Conservation (phyloP, 2,888 invertebrate species). For the Alcis repandata region DNA sequence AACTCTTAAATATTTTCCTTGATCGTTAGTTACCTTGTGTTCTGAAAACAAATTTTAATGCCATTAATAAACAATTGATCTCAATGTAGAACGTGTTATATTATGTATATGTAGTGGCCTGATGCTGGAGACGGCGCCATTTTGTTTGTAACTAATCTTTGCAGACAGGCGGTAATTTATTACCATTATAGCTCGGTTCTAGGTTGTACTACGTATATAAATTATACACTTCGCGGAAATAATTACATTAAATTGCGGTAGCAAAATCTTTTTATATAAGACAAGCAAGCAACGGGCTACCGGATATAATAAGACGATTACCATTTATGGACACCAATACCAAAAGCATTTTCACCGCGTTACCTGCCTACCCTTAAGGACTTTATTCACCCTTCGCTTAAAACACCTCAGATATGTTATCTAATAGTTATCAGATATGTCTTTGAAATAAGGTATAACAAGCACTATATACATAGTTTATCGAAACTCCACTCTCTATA, state of each 20-base stretch:
- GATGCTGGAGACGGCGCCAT: slow-evolving; percentile 39
- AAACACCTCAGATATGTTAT: too few relatives aligned
- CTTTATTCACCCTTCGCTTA: too few relatives aligned
- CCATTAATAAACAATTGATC: slow-evolving; percentile 69
- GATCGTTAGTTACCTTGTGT: slow-evolving; percentile 49
- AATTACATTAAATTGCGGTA: slow-evolving; percentile 11
- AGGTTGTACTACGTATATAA: slow-evolving; percentile 25
- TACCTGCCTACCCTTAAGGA: too few relatives aligned
- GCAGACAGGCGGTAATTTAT: slow-evolving; percentile 18
- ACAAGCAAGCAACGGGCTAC: too few relatives aligned
- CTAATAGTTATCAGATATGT: too few relatives aligned
- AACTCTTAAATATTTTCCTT: slow-evolving; percentile 29
- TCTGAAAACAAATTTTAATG: slow-evolving; percentile 63
- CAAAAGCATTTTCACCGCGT: too few relatives aligned
- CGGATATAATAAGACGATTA: too few relatives aligned
- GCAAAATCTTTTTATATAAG: too few relatives aligned
- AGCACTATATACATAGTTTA: not conserved
- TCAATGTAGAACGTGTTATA: slow-evolving; percentile 48
- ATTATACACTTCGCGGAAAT: slow-evolving; percentile 10
- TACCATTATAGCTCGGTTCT: slow-evolving; percentile 25
- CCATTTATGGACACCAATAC: too few relatives aligned
- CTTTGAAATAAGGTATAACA: not conserved
- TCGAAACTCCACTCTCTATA: too few relatives aligned
- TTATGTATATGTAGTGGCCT: not conserved
- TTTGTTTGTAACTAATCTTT: slow-evolving; percentile 35